These are phyloP conservation scores for Asobara japonica DNA, from an alignment of 1,140 invertebrate genomes.

Conservation along the genomic window DNA sequence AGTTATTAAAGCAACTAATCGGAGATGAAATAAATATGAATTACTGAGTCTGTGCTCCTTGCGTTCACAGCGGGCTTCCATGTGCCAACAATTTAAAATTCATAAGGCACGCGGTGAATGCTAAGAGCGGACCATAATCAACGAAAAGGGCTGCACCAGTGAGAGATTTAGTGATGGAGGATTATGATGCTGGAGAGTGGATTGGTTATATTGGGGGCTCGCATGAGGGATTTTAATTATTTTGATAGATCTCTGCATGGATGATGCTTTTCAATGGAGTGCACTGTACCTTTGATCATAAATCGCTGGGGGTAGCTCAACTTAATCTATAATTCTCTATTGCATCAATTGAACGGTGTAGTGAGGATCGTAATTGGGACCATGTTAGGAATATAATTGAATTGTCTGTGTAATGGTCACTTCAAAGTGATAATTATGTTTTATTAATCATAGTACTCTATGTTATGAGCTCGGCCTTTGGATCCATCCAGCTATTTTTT, in stretches of 20 bases:
- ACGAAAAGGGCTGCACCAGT: conserved; percentile 13
- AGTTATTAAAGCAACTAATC: neutral
- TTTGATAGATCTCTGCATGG: neutral
- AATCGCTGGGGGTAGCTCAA: neutral
- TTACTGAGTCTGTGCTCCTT: conserved; percentile 73
- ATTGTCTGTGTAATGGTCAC: no score
- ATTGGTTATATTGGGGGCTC: neutral
- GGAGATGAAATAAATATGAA: conserved; percentile 26
- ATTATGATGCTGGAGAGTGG: neutral
- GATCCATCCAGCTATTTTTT: no score
- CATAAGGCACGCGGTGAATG: conserved; percentile 98
- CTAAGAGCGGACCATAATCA: conserved; percentile 86
- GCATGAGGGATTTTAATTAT: neutral
- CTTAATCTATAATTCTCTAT: neutral
- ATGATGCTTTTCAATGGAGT: neutral
- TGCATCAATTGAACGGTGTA: neutral
- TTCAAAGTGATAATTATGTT: no score
- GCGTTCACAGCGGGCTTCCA: conserved; percentile 88
- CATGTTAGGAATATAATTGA: no score
- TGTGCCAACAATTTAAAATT: conserved; percentile 79
- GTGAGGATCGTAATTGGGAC: neutral
- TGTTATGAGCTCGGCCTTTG: no score
- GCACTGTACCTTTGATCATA: neutral
- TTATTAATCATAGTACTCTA: no score
- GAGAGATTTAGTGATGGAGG: neutral